Evolutionary conservation across 2,113 vertebrate genomes (phyloP).

Genomic region (Opisthocomus hoazin): DNA sequence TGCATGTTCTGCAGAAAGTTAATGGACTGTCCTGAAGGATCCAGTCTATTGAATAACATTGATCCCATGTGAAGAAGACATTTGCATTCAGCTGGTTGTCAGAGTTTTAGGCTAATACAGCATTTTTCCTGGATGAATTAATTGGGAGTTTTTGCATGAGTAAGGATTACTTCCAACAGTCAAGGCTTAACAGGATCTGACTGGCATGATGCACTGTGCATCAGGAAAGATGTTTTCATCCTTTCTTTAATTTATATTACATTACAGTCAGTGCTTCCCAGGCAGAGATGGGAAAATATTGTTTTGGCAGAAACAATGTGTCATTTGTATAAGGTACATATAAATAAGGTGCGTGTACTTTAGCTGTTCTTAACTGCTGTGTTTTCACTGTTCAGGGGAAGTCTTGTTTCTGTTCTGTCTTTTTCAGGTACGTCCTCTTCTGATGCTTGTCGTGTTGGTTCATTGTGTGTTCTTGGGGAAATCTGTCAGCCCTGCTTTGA

Average conservation of each 20-base stretch:
- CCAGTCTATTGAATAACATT: background rate
- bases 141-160: slow-evolving; percentile 23
- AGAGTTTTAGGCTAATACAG: slow-evolving; percentile 15
- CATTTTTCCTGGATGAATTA: slow-evolving; percentile 27
- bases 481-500: background rate
- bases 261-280: background rate
- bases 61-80: background rate
- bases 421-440: background rate
- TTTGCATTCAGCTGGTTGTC: slow-evolving; percentile 19
- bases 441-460: background rate
- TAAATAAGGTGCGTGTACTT: background rate
- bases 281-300: background rate
- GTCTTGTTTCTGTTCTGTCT: background rate
- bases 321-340: background rate
- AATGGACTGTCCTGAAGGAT: background rate
- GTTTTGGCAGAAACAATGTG: background rate
- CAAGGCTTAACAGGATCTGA: slow-evolving; percentile 19
- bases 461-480: background rate
- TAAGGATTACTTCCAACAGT: slow-evolving; percentile 29
- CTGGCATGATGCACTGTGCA: background rate
- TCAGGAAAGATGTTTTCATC: background rate
- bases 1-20: background rate
- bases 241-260: background rate
- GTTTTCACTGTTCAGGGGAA: background rate
- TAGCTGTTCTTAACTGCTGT: background rate